Evolutionary conservation across 2,888 invertebrate species (phyloP), one percentile per base, ranked within the genome.

Genomic region (Apomyelois bistriatella): DNA sequence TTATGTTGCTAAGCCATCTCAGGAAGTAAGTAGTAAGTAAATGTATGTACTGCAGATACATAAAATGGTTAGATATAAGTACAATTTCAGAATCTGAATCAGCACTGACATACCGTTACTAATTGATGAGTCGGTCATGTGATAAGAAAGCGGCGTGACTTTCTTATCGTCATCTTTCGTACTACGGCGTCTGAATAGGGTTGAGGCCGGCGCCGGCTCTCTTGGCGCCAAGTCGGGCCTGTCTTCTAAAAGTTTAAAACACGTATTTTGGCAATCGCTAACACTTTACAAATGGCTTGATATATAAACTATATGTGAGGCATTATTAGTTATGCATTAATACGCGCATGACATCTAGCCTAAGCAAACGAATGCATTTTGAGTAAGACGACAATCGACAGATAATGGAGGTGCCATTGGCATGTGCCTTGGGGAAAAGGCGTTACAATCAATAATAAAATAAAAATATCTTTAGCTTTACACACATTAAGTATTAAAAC

Each of bases 91-190:
- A 15, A 8, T 30, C 4, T 6, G 43, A 28, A 46, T 46, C 32
- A 30, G 9, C 30, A 17, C 1, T 1, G 13, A 43, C 6, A 3
- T 41, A 53, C 54, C 52, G 55, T 57, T 56, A 10, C 35, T 46
- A 48, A 61, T 37, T 7, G 56, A 48, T 5, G 57, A 60, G 43
- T 79, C 76, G 1, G 74, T 63, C 36, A 74, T 77, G 13, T 77
- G 72, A 57, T 82, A 86, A 3, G 86, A 85, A 3, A 88, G 60
- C 0, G 86, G 79, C 50, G 74, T 66, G 32, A 89, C 68, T 1
- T 65, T 41, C 7, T 59, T 58, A 4, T 74, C 69, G 0, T 61
- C 48, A 12, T 68, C 59, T 40, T 64, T 72, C 40, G 71, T 66
- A 1, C 71, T 74, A 2, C 70, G 60, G 55, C 70, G 58, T 46